Base-by-base conservation (phyloP, 2,113 vertebrate genomes). In the Platysteira castanea region DNA sequence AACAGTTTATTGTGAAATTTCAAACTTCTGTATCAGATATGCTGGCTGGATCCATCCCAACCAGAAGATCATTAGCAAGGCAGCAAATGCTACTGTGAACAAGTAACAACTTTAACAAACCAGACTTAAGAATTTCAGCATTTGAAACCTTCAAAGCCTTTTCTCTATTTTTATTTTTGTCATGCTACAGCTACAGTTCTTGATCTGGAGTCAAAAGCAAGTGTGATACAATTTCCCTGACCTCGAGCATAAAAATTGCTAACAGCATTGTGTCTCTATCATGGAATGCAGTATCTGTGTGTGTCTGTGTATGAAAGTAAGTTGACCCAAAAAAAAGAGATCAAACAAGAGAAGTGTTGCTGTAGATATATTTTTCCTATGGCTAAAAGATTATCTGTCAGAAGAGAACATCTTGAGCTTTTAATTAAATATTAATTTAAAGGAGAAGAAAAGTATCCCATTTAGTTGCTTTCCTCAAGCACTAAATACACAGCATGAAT, bases 341-440 rank as follows among this genome's bases (percentile, higher is more conserved):
- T 94, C 18, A 96, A 92, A 90, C 53, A 71, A 19, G 17, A 50
- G 42, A 49, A 93, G 4, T 69, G 21, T 81, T 80, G 46, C 17
- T 93, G 67, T 22, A 94, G 56, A 76, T 89, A 63, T 70, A 73
- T 83, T 84, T 95, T 88, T 87, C 37, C 39, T 64, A 31, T 68
- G 50, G 52, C 52, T 94, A 80, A 93, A 95, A 89, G 41, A 57
- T 11, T 87, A 59, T 68, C 37, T 86, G 42, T 63, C 57, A 83
- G 56, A 94, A 5, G 54, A 23, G 37, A 86, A 86, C 4, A 83
- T 71, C 71, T 67, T 89, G 14, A 90, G 64, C 33, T 84, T 95
- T 97, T 93, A 92, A 95, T 93, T 84, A 69, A 94, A 89, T 94
- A 92, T 94, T 96, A 95, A 94, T 91, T 53, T 30, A 78, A 88